Conservation (phyloP, 2,888 invertebrate genomes). For the Xestia rhomboidea region DNA sequence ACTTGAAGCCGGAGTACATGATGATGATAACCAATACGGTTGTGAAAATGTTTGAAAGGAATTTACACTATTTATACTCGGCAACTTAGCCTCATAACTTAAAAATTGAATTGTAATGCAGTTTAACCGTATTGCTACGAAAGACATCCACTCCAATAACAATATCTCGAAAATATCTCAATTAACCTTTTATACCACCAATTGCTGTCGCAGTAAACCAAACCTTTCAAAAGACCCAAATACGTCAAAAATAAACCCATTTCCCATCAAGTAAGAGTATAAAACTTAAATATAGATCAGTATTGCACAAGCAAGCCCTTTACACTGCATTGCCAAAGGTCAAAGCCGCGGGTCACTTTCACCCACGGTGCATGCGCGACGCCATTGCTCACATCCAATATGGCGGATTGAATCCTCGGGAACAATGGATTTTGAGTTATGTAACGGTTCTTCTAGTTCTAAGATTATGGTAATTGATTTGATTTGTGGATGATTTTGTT, state of each 20-base stretch:
- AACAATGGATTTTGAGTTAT: conserved; percentile 57
- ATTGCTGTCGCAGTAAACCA: background rate
- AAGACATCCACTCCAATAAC: background rate
- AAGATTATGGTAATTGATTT: conserved; percentile 29
- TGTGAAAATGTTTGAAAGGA: background rate
- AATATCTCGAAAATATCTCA: conserved; percentile 11
- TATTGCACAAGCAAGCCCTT: conserved; percentile 64
- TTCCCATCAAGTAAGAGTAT: conserved; percentile 37
- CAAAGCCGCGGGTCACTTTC: conserved; percentile 68
- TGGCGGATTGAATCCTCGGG: conserved; percentile 59
- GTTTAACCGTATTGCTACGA: no score
- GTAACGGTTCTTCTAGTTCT: conserved; percentile 36
- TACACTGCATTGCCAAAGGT: conserved; percentile 53
- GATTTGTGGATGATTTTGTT: conserved; percentile 3
- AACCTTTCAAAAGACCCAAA: conserved; percentile 12
- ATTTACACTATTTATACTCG: background rate
- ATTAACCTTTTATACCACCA: conserved; percentile 39
- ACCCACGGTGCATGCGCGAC: conserved; percentile 56
- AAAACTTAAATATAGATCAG: conserved; percentile 64
- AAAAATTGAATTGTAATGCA: background rate
- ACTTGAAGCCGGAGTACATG: background rate
- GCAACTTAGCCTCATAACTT: background rate
- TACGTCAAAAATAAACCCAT: conserved; percentile 27
- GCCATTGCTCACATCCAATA: conserved; percentile 46
- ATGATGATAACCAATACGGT: background rate